Percentiles rank a stretch among this genome's conserved stretches.
These are phyloP conservation scores for Pedicia rivosa DNA, from an alignment of 2,888 invertebrate genomes.

Conservation along the genomic window DNA sequence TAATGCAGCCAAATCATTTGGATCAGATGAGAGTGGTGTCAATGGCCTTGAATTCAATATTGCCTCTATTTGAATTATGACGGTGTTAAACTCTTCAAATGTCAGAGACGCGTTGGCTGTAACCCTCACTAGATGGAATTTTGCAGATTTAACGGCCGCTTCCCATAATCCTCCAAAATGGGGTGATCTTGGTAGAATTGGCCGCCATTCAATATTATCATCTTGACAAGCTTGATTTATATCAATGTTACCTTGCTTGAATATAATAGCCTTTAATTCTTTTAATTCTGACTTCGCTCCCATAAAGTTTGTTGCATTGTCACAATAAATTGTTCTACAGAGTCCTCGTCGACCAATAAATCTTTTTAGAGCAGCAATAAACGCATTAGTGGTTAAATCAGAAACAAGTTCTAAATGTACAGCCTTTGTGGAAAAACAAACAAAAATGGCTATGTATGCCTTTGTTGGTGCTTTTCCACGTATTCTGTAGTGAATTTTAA, in stretches of 20 bases:
- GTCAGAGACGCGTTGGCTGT: not conserved
- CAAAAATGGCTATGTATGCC: too few species aligned
- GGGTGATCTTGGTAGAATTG: slow-evolving; percentile 10
- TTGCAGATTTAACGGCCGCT: slow-evolving; percentile 9
- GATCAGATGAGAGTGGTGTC: not conserved
- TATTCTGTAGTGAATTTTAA: too few species aligned
- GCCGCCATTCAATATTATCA: slow-evolving; percentile 9
- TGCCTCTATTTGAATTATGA: not conserved
- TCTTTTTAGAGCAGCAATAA: slow-evolving; percentile 1
- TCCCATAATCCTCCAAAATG: slow-evolving; percentile 11
- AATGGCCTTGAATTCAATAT: slow-evolving; percentile 1
- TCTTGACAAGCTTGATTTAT: not conserved
- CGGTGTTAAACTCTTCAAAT: not conserved
- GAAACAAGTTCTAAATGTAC: too few species aligned
- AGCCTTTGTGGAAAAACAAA: too few species aligned
- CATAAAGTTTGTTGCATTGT: slow-evolving; percentile 1
- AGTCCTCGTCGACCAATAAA: slow-evolving; percentile 1
- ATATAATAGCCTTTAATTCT: not conserved
- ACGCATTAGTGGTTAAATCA: not conserved
- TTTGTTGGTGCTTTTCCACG: too few species aligned
- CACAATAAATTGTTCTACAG: slow-evolving; percentile 5
- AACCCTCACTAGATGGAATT: slow-evolving; percentile 9
- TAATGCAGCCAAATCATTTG: not conserved
- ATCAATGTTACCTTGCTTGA: too few species aligned
- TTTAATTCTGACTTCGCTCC: not conserved